Evolutionary conservation across 2,113 vertebrate species (phyloP), one percentile per base, ranked within the genome.

Genomic region (Piprites chloris): DNA sequence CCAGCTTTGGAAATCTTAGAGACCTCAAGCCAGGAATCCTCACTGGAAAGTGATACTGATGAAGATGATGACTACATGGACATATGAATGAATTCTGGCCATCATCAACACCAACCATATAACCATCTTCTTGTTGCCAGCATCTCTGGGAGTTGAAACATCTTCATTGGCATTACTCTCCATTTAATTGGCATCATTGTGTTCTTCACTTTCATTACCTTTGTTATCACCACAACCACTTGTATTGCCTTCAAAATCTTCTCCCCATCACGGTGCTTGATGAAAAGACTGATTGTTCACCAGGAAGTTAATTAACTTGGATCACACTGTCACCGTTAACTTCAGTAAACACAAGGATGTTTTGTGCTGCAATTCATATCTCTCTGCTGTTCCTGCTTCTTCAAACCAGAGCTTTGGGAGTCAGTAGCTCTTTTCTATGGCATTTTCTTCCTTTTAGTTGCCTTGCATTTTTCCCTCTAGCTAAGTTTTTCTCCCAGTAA

Each of bases 61-160:
- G 99, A 99, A 95, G 99, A 99, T 33, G 98, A 99, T 12, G 99
- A 99, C 90, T 99, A 98, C 98, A 99, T 99, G 99, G 99, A 99
- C 97, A 98, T 99, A 95, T 99, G 98, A 99, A 77, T 88, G 93
- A 92, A 93, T 95, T 96, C 55, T 93, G 90, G 79, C 72, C 90
- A 89, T 89, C 87, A 84, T 83, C 93, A 94, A 71, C 94, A 89
- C 87, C 95, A 92, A 79, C 89, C 94, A 91, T 81, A 73, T 66
- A 84, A 87, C 58, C 93, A 95, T 96, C 94, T 94, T 73, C 93
- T 63, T 58, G 35, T 82, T 88, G 91, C 92, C 93, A 84, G 78
- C 90, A 41, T 72, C 90, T 90, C 90, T 93, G 91, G 92, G 83
- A 83, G 68, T 59, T 30, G 46, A 77, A 88, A 91, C 90, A 94